Conservation (phyloP, 2,888 invertebrate species). For the Pilophorus perplexus region DNA sequence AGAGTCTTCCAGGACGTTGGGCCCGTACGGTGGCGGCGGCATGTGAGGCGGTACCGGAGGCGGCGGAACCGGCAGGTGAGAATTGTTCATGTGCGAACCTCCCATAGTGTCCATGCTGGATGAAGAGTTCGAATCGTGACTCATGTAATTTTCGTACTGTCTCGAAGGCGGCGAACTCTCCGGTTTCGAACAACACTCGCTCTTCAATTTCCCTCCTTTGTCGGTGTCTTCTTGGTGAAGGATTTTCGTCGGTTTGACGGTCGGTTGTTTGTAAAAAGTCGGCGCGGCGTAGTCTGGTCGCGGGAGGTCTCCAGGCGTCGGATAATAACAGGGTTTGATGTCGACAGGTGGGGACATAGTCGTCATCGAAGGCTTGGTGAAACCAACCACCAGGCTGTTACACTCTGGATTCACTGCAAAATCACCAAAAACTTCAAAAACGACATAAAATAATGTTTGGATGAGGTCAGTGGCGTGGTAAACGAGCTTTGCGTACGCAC, state of each 20-base stretch:
- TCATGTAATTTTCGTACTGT: slow-evolving; percentile 55
- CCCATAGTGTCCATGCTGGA: slow-evolving; percentile 64
- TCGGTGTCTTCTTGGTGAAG: slow-evolving; percentile 47
- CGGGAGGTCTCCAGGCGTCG: slow-evolving; percentile 45
- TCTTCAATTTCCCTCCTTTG: slow-evolving; percentile 42
- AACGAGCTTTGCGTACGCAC: too few relatives aligned
- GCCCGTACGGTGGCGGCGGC: slow-evolving; percentile 58
- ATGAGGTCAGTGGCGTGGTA: neutral
- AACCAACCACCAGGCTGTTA: slow-evolving; percentile 37
- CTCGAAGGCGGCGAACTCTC: slow-evolving; percentile 43
- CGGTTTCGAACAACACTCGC: slow-evolving; percentile 43
- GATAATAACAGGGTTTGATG: slow-evolving; percentile 54
- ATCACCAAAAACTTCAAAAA: neutral
- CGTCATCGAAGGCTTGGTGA: slow-evolving; percentile 42
- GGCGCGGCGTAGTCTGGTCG: slow-evolving; percentile 45
- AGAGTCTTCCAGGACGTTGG: slow-evolving; percentile 45
- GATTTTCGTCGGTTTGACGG: slow-evolving; percentile 59
- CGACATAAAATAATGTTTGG: neutral
- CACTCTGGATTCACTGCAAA: slow-evolving; percentile 41
- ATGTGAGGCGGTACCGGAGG: slow-evolving; percentile 52
- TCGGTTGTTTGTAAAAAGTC: slow-evolving; percentile 50
- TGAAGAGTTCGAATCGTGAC: slow-evolving; percentile 70
- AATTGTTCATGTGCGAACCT: slow-evolving; percentile 52
- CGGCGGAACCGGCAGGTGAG: slow-evolving; percentile 57
- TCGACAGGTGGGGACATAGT: slow-evolving; percentile 49